These are phyloP conservation scores for Lacanobia wlatinum DNA, from an alignment of 2,888 invertebrate species.

Conservation along the genomic window DNA sequence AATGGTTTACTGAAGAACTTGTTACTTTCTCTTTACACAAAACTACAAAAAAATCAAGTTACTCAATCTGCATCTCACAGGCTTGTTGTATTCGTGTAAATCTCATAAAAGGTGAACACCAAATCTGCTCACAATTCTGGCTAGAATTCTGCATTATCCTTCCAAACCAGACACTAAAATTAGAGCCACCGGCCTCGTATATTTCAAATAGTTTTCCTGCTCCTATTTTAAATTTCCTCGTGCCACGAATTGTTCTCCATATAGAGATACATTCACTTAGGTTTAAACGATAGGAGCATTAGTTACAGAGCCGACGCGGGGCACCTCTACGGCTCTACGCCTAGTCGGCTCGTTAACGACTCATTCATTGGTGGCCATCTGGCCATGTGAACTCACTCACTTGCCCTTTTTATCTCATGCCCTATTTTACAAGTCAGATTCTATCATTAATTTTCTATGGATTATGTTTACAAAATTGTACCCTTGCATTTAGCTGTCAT, in stretches of 20 bases:
- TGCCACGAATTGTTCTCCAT: slow-evolving; percentile 27
- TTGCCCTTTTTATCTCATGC: slow-evolving; percentile 72
- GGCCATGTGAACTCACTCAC: slow-evolving; percentile 75
- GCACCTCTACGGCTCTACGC: slow-evolving; percentile 60
- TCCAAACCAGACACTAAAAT: slow-evolving; percentile 4
- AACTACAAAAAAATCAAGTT: not conserved
- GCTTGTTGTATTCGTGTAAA: not conserved
- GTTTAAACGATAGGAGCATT: slow-evolving; percentile 45
- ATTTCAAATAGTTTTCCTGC: slow-evolving; percentile 23
- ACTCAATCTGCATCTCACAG: not conserved
- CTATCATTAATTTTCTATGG: slow-evolving; percentile 27
- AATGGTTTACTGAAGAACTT: not conserved
- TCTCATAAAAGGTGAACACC: slow-evolving; percentile 8
- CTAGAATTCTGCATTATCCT: not conserved
- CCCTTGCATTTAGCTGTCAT: not conserved
- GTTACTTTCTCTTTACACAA: not conserved
- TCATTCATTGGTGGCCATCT: slow-evolving; percentile 86
- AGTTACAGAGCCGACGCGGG: slow-evolving; percentile 49
- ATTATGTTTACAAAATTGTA: slow-evolving; percentile 9
- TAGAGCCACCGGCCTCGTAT: slow-evolving; percentile 9
- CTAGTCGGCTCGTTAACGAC: slow-evolving; percentile 79
- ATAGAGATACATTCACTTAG: slow-evolving; percentile 43
- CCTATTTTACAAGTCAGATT: slow-evolving; percentile 66
- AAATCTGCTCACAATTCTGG: slow-evolving; percentile 2
- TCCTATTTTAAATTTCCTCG: slow-evolving; percentile 19